Evolutionary conservation across 2,888 invertebrate genomes (phyloP), one percentile per base, ranked within the genome.

Genomic region (Drosophila mimica): DNA sequence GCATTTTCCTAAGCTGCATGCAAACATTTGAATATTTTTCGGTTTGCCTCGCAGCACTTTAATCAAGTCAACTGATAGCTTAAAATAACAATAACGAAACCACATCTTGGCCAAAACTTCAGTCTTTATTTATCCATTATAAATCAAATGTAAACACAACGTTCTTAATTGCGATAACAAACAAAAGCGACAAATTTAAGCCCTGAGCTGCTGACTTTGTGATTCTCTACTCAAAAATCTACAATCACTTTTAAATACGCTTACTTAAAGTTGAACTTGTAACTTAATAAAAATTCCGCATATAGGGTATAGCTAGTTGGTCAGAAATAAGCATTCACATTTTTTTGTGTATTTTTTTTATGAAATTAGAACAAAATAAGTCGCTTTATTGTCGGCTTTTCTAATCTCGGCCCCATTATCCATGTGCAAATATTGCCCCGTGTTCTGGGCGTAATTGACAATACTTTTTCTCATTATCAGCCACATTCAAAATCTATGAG

Each of bases 131-230:
- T 73, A 48, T 67, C 40, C 59, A 34, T 57, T 60, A 65, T 73
- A 73, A 76, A 63, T 79, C 59, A 71, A 40, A 65, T 54, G 81
- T 54, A 83, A 74, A 77, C 76, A 83, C 57, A 33, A 33, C 1
- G 72, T 46, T 71, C 70, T 76, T 88, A 89, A 85, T 85, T 89
- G 88, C 82, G 70, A 61, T 31, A 62, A 65, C 61, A 64, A 79
- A 82, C 53, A 62, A 34, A 34, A 30, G 49, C 9, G n/a, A 51
- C 13, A 28, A 25, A 9, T 0, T 6, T 0, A 2, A 25, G 20
- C 15, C 1, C 0, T 9, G 2, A 2, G 31, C 13, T 46, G 43
- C 25, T 15, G 79, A 58, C 57, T 33, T 3, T 2, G 1, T 20
- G 15, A 64, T 76, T 31, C 81, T 30, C 64, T 71, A 15, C 4